A percentile compares a stretch with the other conserved stretches of the same genome.
Evolutionary conservation across 2,888 invertebrate species (phyloP).

Genomic region (Dynastes maya): DNA sequence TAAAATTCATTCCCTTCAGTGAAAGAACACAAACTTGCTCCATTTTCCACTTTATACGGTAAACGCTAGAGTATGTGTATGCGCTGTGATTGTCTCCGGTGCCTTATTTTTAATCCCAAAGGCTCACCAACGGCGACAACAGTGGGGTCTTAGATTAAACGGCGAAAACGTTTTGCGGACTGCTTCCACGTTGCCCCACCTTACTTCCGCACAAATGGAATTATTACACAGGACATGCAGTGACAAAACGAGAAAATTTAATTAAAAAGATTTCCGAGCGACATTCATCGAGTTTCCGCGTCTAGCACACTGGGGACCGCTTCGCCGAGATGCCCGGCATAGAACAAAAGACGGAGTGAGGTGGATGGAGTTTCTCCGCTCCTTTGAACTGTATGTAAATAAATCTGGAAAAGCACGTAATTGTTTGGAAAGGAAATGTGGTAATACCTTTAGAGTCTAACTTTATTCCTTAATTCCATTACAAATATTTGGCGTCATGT

Average conservation of each 20-base stretch:
- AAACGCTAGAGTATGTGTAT: slow-evolving; percentile 41
- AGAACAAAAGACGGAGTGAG: slow-evolving; percentile 6
- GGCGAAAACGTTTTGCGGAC: slow-evolving; percentile 44
- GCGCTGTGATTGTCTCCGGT: slow-evolving; percentile 56
- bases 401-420: slow-evolving; percentile 34
- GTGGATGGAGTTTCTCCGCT: background rate
- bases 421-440: slow-evolving; percentile 41
- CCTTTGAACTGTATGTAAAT: slow-evolving; percentile 41
- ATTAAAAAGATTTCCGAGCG: slow-evolving; percentile 46
- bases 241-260: slow-evolving; percentile 47
- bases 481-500: slow-evolving; percentile 14
- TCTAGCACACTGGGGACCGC: slow-evolving; percentile 1
- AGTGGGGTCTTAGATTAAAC: slow-evolving; percentile 39
- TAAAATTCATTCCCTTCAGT: slow-evolving; percentile 57
- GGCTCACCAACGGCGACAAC: slow-evolving; percentile 29
- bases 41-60: slow-evolving; percentile 57
- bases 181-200: slow-evolving; percentile 31
- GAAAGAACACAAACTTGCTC: slow-evolving; percentile 57
- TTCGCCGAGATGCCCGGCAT: background rate
- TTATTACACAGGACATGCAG: slow-evolving; percentile 46
- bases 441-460: slow-evolving; percentile 25
- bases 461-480: slow-evolving; percentile 7
- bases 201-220: slow-evolving; percentile 40
- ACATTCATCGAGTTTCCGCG: slow-evolving; percentile 30
- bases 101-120: slow-evolving; percentile 55